A percentile compares a stretch with the other conserved stretches of the same genome.
phyloP scores from a whole-genome alignment of 1,140 invertebrate species.

The Calliphora vicina region DNA sequence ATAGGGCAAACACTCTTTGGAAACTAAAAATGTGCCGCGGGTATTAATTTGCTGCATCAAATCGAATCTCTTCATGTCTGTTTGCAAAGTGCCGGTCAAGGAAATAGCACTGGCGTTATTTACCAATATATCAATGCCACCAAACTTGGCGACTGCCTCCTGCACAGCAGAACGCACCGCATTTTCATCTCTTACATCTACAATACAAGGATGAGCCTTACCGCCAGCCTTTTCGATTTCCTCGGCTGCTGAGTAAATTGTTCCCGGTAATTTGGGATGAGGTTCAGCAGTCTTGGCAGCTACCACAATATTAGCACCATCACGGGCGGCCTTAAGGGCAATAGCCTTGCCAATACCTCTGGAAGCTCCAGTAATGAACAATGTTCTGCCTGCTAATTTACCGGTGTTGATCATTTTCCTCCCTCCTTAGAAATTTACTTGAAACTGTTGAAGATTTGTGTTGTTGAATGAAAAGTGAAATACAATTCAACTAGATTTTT shows the following conservation, averaged over 20 bases:
- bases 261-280: conserved; percentile 97
- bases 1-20: conserved; percentile 91
- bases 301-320: conserved; percentile 95
- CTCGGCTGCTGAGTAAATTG: conserved; percentile 95
- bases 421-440: background rate
- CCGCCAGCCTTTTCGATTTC: conserved; percentile 87
- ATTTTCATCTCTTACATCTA: conserved; percentile 90
- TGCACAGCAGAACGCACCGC: conserved; percentile 83
- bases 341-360: conserved; percentile 98
- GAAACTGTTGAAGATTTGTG: background rate
- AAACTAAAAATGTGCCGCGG: conserved; percentile 91
- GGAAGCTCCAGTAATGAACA: conserved; percentile 74
- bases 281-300: conserved; percentile 96
- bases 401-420: conserved; percentile 65
- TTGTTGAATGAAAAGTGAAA: background rate
- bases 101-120: conserved; percentile 98
- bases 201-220: conserved; percentile 88
- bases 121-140: conserved; percentile 93
- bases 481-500: background rate
- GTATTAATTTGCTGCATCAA: conserved; percentile 93
- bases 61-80: conserved; percentile 96
- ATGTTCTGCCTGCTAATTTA: conserved; percentile 79
- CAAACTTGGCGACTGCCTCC: conserved; percentile 89
- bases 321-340: conserved; percentile 89
- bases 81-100: conserved; percentile 83